Evolutionary conservation across 2,113 vertebrate genomes (phyloP).

Genomic region (Poeciliopsis occidentalis): DNA sequence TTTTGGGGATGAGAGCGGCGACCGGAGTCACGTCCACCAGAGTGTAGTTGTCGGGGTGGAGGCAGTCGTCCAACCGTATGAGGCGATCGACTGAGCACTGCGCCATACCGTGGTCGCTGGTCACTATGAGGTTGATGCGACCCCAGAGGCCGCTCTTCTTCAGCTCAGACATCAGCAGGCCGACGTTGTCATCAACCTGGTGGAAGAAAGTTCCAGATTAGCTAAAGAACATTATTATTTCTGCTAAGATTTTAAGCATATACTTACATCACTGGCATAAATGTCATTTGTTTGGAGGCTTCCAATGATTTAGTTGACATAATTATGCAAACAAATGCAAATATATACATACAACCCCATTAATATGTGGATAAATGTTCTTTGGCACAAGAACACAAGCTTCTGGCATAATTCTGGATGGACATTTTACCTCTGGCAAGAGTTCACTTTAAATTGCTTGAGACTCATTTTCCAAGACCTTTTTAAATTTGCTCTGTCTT

Average conservation of each 20-base stretch:
- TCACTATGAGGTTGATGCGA: slow-evolving; percentile 87
- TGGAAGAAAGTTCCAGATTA: not conserved
- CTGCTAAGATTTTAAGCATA: not conserved
- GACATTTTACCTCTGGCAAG: not conserved
- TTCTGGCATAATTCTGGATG: not conserved
- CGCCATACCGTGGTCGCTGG: slow-evolving; percentile 97
- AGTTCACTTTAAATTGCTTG: not conserved
- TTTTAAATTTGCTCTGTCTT: too few species aligned
- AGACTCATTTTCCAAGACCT: too few species aligned
- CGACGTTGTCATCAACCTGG: slow-evolving; percentile 86
- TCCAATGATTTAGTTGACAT: too few species aligned
- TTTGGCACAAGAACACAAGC: not conserved
- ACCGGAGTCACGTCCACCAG: slow-evolving; percentile 86
- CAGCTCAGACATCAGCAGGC: slow-evolving; percentile 82
- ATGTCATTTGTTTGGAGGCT: too few species aligned
- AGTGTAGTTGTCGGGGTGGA: slow-evolving; percentile 79
- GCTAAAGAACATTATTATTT: not conserved
- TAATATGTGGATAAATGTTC: too few species aligned
- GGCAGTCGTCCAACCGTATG: slow-evolving; percentile 86
- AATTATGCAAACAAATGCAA: too few species aligned
- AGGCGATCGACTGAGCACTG: slow-evolving; percentile 86
- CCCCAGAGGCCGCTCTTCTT: slow-evolving; percentile 86
- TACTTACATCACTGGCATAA: too few species aligned
- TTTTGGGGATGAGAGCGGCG: slow-evolving; percentile 85
- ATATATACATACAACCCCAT: too few species aligned